Conservation (phyloP, 2,888 invertebrate genomes). For the Oasisia sp. region DNA sequence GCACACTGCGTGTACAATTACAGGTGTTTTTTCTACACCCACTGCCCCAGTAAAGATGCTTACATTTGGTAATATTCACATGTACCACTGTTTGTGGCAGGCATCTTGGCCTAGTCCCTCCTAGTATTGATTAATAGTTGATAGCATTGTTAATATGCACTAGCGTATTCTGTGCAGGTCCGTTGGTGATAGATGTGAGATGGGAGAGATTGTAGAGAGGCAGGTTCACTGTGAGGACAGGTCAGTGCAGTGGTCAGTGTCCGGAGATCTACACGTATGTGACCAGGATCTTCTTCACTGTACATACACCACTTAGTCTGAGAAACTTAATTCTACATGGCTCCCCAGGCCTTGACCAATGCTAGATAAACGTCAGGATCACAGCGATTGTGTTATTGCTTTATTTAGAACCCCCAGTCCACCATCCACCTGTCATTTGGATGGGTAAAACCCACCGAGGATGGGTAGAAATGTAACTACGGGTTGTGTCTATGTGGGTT, state of each 20-base stretch:
- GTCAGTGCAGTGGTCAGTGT: no score
- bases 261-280: background rate
- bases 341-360: background rate
- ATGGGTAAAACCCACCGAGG: no score
- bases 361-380: no score
- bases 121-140: slow-evolving; percentile 6
- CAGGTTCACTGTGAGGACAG: background rate
- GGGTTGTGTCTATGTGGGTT: no score
- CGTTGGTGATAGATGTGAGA: background rate
- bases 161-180: background rate
- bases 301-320: background rate
- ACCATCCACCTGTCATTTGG: no score
- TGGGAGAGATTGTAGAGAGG: background rate
- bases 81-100: background rate
- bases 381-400: no score
- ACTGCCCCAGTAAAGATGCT: background rate
- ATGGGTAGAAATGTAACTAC: no score
- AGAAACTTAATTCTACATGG: background rate
- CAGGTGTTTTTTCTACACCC: background rate
- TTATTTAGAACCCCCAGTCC: no score
- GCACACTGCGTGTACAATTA: background rate
- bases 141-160: background rate
- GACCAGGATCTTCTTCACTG: background rate
- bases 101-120: background rate
- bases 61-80: background rate